Base-by-base conservation (phyloP, 2,797 vertebrate genomes). In the Coregonus sp. region DNA sequence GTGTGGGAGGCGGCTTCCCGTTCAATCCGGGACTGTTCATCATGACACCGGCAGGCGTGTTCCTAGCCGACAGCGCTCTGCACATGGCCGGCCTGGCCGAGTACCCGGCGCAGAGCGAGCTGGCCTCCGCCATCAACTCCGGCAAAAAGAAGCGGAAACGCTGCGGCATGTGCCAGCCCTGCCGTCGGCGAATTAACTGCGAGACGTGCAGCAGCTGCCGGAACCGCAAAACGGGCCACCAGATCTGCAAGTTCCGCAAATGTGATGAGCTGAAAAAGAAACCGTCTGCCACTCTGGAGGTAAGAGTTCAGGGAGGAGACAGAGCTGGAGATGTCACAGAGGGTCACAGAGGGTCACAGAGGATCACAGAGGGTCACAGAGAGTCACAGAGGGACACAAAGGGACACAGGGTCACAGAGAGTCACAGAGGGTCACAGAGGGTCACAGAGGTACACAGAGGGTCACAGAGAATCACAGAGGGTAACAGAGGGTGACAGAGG, bases 231-330 rank as follows among this genome's bases (percentile, higher is more conserved):
- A 98, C 97, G 86, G 97, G 97, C 92, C 97, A 99, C 92, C 97
- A 99, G 96, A 99, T 99, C 96, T 99, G 97, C 96, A 99, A 99
- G 96, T 98, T 98, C 94, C 96, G 97, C 91, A 99, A 99, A 95
- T 99, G 97, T 91, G 97, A 99, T 92, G 97, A 99, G 95, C 96
- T 99, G 93, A 98, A 99, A 96, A 99, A 98, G 96, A 99, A 99
- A 94, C 97, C 97, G 92, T 98, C 97, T 92, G 96, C 97, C 94
- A 96, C 97, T 93, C 94, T 98, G 96, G 97, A 99, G 97, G 97
- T 99, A 98, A 98, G 95, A 86, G 63, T 65, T 47, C 9, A 47
- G 40, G 11, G 40, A 47, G 40, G 40, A 47, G 40, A 51, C 35
- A 50, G 74, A 12, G 31, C 35, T 29, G 76, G 66, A 68, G 25